Percentiles rank a stretch among this genome's conserved stretches.
Evolutionary conservation across 37 sponge, comb jelly and placozoan species (phyloP).

Genomic region (Spongilla lacustris): DNA sequence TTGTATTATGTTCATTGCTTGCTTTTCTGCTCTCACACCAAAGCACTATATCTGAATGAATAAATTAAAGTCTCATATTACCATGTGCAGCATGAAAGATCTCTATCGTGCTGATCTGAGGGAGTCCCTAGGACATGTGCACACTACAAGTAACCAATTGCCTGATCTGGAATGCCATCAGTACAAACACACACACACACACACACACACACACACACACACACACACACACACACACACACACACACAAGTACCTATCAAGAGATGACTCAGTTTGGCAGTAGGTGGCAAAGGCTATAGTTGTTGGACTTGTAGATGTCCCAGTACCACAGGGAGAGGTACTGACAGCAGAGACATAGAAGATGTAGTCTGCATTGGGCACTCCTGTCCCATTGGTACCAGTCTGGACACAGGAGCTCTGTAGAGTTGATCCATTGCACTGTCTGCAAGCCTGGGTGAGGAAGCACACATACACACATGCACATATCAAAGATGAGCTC

Average conservation of each 20-base stretch:
- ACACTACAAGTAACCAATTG: too few relatives aligned
- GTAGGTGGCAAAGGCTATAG: constrained; percentile 70
- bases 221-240: too few relatives aligned
- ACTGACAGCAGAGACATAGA: constrained; percentile 73
- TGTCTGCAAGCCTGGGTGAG: constrained; percentile 30
- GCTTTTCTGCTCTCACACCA: too few relatives aligned
- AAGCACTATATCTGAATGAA: too few relatives aligned
- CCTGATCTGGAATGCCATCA: too few relatives aligned
- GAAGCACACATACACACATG: background rate
- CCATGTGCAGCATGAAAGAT: too few relatives aligned
- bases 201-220: too few relatives aligned
- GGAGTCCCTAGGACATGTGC: too few relatives aligned
- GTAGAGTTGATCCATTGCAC: constrained; percentile 32
- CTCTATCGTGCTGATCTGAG: too few relatives aligned
- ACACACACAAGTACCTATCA: constrained; percentile 50
- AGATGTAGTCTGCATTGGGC: constrained; percentile 61
- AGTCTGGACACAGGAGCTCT: background rate
- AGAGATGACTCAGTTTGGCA: constrained; percentile 68
- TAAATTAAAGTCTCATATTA: too few relatives aligned
- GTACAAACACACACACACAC: too few relatives aligned
- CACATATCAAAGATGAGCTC: background rate
- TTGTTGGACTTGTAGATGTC: background rate
- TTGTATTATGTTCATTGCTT: too few relatives aligned
- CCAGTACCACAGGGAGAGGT: constrained; percentile 14
- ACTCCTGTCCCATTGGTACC: constrained; percentile 72